Percentiles rank a stretch among this genome's conserved stretches.
Conservation (phyloP, 2,888 invertebrate species). For the Drosophila longiperda region DNA sequence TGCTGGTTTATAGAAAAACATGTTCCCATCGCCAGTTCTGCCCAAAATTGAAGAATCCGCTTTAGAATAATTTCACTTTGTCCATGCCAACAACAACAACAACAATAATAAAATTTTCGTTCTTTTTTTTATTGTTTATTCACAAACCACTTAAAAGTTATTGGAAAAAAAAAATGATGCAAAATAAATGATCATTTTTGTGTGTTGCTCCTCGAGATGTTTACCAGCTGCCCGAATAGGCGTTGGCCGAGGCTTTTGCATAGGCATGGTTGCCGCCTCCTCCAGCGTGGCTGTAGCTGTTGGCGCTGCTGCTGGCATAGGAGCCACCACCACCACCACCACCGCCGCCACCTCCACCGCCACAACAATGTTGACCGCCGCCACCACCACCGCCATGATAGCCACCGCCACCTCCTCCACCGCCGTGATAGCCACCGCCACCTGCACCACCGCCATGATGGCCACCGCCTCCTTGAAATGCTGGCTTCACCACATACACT, state of each 20-base stretch:
- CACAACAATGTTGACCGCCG: constrained; percentile 17
- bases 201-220: not conserved
- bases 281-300: constrained; percentile 58
- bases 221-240: constrained; percentile 58
- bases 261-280: constrained; percentile 53
- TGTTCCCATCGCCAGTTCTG: constrained; percentile 22
- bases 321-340: constrained; percentile 34
- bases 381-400: constrained; percentile 38
- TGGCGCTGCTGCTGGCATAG: constrained; percentile 67
- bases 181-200: not conserved
- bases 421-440: constrained; percentile 41
- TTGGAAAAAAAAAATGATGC: not conserved
- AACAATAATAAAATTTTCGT: not conserved
- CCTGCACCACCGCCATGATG: constrained; percentile 16
- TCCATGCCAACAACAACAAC: not conserved
- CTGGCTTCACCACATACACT: constrained; percentile 39
- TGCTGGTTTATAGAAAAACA: constrained; percentile 10
- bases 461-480: not conserved
- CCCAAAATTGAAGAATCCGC: not conserved
- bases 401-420: constrained; percentile 29
- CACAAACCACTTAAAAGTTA: constrained; percentile 20
- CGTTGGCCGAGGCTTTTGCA: constrained; percentile 68
- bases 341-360: constrained; percentile 32
- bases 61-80: not conserved
- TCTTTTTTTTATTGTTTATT: constrained; percentile 15